phyloP scores from a whole-genome alignment of 2,888 invertebrate genomes.

The Aquatica leii region DNA sequence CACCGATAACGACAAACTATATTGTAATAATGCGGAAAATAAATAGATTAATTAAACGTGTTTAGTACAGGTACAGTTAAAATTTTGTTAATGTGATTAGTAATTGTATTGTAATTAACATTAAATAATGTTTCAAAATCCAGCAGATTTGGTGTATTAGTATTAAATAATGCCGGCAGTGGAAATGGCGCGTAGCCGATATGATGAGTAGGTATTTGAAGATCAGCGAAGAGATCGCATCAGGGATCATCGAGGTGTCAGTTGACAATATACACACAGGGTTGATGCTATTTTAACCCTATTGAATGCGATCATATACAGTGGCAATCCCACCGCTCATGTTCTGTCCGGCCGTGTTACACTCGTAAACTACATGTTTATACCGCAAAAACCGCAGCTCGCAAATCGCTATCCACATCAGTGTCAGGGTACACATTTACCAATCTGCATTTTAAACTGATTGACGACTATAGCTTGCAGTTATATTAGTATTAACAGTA shows the following conservation, averaged over 20 bases:
- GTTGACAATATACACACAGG: constrained; percentile 50
- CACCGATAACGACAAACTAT: constrained; percentile 1
- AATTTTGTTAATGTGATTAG: not conserved
- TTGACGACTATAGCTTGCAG: constrained; percentile 54
- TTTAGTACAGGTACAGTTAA: not conserved
- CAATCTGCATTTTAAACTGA: constrained; percentile 59
- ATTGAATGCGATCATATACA: constrained; percentile 57
- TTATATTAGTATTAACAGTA: constrained; percentile 19
- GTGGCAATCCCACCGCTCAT: constrained; percentile 58
- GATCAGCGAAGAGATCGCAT: constrained; percentile 49
- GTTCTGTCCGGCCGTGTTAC: constrained; percentile 57
- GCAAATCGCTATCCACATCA: constrained; percentile 61
- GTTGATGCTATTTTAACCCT: constrained; percentile 55
- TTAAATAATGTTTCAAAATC: not conserved
- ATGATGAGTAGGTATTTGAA: constrained; percentile 49
- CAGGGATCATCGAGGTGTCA: constrained; percentile 53
- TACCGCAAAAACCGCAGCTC: constrained; percentile 63
- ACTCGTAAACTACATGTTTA: constrained; percentile 62
- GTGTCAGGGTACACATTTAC: constrained; percentile 58
- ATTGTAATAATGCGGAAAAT: constrained; percentile 9
- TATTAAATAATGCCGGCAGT: constrained; percentile 18
- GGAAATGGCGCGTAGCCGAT: constrained; percentile 23
- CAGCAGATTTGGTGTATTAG: not conserved
- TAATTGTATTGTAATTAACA: not conserved
- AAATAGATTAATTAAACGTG: constrained; percentile 7